phyloP scores from a whole-genome alignment of 2,888 invertebrate species.

The Ophraella communa region DNA sequence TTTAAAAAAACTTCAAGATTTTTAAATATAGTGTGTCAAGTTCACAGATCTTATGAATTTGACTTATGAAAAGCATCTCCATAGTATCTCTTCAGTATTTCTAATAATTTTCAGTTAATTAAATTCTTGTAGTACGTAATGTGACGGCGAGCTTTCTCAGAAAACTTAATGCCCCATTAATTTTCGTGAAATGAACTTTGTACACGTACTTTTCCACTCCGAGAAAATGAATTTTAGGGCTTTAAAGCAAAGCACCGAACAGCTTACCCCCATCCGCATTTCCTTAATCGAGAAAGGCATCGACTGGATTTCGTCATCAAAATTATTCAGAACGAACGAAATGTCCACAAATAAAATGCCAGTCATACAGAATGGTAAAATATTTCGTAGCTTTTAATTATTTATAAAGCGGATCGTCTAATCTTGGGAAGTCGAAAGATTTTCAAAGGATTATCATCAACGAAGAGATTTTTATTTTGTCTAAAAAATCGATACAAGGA shows the following conservation, averaged over 20 bases:
- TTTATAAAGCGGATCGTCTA: no score
- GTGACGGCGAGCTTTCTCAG: not conserved
- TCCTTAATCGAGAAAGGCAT: not conserved
- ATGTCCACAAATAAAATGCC: not conserved
- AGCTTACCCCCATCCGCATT: not conserved
- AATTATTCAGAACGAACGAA: not conserved
- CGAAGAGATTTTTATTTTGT: no score
- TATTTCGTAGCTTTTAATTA: not conserved
- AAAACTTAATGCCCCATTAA: slow-evolving; percentile 20
- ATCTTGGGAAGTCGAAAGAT: no score
- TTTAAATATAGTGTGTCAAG: no score
- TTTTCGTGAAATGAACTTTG: slow-evolving; percentile 20
- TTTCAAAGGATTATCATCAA: no score
- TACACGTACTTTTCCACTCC: slow-evolving; percentile 12
- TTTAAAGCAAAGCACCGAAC: not conserved
- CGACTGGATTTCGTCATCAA: not conserved
- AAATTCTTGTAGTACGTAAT: slow-evolving; percentile 24
- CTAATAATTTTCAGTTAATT: slow-evolving; percentile 34
- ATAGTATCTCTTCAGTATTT: slow-evolving; percentile 11
- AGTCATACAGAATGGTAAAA: not conserved
- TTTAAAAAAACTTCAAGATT: no score
- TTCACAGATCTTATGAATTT: no score
- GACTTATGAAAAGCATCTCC: slow-evolving; percentile 6
- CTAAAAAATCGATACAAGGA: no score
- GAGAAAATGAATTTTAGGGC: slow-evolving; percentile 11